These are phyloP conservation scores for Orchestia grillus DNA, from an alignment of 1,140 invertebrate genomes.

Conservation along the genomic window DNA sequence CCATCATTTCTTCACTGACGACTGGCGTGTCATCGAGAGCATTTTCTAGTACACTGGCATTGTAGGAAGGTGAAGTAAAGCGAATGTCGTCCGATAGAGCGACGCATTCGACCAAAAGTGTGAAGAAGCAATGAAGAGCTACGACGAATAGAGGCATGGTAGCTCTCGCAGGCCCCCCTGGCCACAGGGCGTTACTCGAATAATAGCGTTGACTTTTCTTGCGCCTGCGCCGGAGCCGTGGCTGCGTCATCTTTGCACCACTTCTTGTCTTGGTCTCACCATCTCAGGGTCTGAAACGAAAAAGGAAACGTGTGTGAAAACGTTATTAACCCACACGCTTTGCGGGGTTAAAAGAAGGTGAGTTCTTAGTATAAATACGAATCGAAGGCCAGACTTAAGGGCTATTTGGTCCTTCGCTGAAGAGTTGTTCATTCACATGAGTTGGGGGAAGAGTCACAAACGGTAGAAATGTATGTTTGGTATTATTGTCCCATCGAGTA, in stretches of 20 bases:
- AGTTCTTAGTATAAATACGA: too few species aligned
- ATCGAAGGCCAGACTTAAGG: too few species aligned
- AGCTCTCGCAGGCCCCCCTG: background rate
- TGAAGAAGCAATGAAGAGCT: background rate
- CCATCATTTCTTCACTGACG: slow-evolving; percentile 79
- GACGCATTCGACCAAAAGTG: background rate
- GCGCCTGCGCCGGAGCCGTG: background rate
- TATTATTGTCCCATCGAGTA: too few species aligned
- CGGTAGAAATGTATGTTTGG: too few species aligned
- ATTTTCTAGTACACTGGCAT: slow-evolving; percentile 92
- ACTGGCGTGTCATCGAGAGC: slow-evolving; percentile 88
- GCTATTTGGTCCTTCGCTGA: too few species aligned
- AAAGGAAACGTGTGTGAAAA: background rate
- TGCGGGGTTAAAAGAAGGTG: too few species aligned
- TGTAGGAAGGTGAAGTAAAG: slow-evolving; percentile 86
- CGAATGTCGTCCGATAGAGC: slow-evolving; percentile 70
- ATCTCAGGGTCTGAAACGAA: background rate
- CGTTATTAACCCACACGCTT: too few species aligned
- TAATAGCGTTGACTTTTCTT: slow-evolving; percentile 4
- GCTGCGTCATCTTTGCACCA: background rate
- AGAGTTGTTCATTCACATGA: too few species aligned
- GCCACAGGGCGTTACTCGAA: slow-evolving; percentile 4
- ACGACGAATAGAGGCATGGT: background rate
- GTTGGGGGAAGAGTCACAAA: too few species aligned
- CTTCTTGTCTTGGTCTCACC: background rate